Evolutionary conservation across 2,888 invertebrate species (phyloP).

Genomic region (Watsonalla binaria): DNA sequence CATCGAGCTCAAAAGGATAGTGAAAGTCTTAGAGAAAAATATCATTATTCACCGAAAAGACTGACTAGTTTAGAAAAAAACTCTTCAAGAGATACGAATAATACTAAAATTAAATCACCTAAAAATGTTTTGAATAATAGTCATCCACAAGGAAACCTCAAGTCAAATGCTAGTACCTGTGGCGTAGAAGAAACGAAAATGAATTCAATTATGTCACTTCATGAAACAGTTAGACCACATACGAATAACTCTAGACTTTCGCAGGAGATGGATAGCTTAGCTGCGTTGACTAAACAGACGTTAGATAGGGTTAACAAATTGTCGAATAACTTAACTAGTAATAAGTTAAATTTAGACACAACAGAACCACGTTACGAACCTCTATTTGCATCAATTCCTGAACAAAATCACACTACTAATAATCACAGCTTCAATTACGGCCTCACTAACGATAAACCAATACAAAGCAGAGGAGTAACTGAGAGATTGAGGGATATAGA

Average conservation of each 20-base stretch:
- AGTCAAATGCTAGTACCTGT: slow-evolving; percentile 43
- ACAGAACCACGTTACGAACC: slow-evolving; percentile 58
- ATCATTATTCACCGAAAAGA: slow-evolving; percentile 77
- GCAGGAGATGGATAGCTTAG: slow-evolving; percentile 81
- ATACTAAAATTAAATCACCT: slow-evolving; percentile 53
- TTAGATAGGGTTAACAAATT: slow-evolving; percentile 83
- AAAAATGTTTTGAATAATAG: slow-evolving; percentile 55
- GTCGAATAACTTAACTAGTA: slow-evolving; percentile 75
- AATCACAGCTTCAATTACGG: slow-evolving; percentile 48
- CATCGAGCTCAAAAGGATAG: slow-evolving; percentile 72
- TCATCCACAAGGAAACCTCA: slow-evolving; percentile 36
- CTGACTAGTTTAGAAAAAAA: slow-evolving; percentile 76
- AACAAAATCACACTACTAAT: slow-evolving; percentile 55
- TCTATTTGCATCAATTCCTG: slow-evolving; percentile 54
- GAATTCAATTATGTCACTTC: slow-evolving; percentile 62
- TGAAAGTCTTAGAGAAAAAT: slow-evolving; percentile 73
- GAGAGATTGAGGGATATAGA: slow-evolving; percentile 74
- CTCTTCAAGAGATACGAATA: slow-evolving; percentile 62
- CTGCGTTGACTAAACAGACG: slow-evolving; percentile 82
- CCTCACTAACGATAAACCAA: slow-evolving; percentile 45
- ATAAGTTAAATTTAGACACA: slow-evolving; percentile 64
- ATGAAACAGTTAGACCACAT: slow-evolving; percentile 67
- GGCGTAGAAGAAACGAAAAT: slow-evolving; percentile 44
- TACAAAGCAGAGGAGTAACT: slow-evolving; percentile 59
- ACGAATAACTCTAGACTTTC: slow-evolving; percentile 63